These are phyloP conservation scores for Odontamblyopus rebecca DNA, from an alignment of 2,797 vertebrate species.

Conservation along the genomic window DNA sequence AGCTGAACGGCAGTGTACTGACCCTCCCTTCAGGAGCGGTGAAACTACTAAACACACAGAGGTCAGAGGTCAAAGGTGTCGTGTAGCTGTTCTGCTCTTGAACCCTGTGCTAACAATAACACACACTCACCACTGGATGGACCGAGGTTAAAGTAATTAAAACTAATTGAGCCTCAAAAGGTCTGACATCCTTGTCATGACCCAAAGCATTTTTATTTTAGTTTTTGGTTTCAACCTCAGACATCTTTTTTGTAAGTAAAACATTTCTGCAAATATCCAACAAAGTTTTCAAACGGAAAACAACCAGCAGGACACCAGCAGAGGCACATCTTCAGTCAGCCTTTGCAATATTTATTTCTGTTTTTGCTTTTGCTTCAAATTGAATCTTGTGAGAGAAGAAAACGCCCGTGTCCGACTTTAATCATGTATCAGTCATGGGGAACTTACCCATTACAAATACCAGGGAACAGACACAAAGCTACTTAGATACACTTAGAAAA, in stretches of 20 bases:
- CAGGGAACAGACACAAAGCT: conserved; percentile 18
- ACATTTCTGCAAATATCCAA: background rate
- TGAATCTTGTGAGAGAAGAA: background rate
- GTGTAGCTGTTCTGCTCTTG: background rate
- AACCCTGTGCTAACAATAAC: conserved; percentile 1
- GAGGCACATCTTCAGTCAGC: background rate
- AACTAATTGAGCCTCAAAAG: background rate
- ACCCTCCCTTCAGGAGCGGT: background rate
- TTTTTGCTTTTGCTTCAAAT: background rate
- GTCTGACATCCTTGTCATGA: background rate
- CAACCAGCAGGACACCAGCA: conserved; percentile 1
- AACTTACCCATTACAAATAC: background rate
- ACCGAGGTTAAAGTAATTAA: conserved; percentile 4
- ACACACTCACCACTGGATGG: background rate
- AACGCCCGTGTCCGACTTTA: background rate
- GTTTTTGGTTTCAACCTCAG: background rate
- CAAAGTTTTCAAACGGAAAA: conserved; percentile 6
- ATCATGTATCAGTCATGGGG: background rate
- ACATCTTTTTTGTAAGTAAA: background rate
- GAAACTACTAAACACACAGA: background rate
- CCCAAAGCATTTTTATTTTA: background rate
- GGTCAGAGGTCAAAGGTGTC: background rate
- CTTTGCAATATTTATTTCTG: background rate
- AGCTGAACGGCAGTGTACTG: background rate
- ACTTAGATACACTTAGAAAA: conserved; percentile 12